These are phyloP conservation scores for Panurus biarmicus DNA, from an alignment of 2,113 vertebrate species.

Conservation along the genomic window DNA sequence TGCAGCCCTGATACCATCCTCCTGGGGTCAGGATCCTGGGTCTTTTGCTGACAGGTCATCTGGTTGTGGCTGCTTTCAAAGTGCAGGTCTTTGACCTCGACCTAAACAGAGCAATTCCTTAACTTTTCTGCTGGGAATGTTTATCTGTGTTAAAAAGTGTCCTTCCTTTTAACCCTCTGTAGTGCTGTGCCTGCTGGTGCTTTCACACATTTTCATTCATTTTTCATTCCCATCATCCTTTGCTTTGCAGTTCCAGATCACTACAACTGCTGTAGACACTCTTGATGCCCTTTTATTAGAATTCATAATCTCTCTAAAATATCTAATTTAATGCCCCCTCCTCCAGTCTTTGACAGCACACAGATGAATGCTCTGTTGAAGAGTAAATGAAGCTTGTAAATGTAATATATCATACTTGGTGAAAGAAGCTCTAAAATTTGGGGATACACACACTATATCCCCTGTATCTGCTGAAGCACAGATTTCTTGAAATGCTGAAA, in stretches of 20 bases:
- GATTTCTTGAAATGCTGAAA: neutral
- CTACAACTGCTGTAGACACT: constrained; percentile 71
- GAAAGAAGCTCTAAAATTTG: neutral
- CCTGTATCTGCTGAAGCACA: neutral
- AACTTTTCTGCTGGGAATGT: neutral
- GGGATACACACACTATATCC: neutral
- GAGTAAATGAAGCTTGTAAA: constrained; percentile 50
- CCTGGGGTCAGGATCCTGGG: neutral
- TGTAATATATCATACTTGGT: neutral
- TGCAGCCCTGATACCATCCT: neutral
- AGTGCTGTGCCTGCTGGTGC: neutral
- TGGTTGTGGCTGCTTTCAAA: neutral
- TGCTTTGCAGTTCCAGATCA: constrained; percentile 38
- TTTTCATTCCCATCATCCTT: neutral
- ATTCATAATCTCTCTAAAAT: constrained; percentile 77
- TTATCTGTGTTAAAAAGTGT: neutral
- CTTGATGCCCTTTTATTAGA: constrained; percentile 75
- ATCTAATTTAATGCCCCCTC: constrained; percentile 73
- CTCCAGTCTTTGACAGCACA: constrained; percentile 50
- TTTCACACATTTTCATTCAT: neutral
- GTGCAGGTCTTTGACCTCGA: neutral
- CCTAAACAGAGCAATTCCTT: neutral
- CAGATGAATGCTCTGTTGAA: constrained; percentile 54
- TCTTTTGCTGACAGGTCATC: neutral
- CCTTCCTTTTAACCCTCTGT: neutral